Evolutionary conservation across 35 echinoderm and acorn worm species (phyloP), one percentile per base, ranked within the genome.

Genomic region (Chiridota heheva): DNA sequence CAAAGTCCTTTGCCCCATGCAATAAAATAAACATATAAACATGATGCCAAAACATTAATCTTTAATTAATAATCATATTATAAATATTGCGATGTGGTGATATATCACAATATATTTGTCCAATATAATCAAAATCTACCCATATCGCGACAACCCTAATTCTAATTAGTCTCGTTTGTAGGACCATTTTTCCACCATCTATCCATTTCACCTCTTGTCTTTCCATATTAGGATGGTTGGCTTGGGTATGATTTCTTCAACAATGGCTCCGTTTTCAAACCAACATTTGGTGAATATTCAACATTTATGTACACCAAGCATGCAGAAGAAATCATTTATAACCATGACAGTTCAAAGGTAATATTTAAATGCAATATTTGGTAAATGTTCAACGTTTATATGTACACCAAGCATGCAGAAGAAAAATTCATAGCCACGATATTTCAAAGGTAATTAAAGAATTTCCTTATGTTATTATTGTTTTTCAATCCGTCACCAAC

Each of bases 281-380:
- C 81, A 29, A 78, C 73, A 36, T 91, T 84, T 80, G 81, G 81
- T 17, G 81, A 91, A 44, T 91, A 91, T 40, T 76, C 81, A 13
- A 91, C 88, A 78, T 81, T 78, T 28, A 45, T 91, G 1, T 84
- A 78, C 56, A 84, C 88, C 29, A 30, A 67, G 35, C 44, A 68
- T 26, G 88, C 82, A 35, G 44, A 85, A 31, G 29, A 71, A 22
- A 70, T 85, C 30, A 79, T 91, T 26, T 15, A 35, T 20, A 58
- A 20, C 3, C 72, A 78, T 27, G 46, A 64, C 59, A 67, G 26
- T 20, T 86, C 71, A 64, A 18, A 86, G 39, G 83, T 76, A 73
- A 26, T 8, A 7, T 7, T 8, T 7, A 63, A 13, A 29, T 8
- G 60, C 8, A 28, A 29, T 16, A 29, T 16, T 6, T 16, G 60